These are phyloP conservation scores for Tarsius wallacei DNA, from an alignment of 2,797 vertebrate species.

Conservation along the genomic window DNA sequence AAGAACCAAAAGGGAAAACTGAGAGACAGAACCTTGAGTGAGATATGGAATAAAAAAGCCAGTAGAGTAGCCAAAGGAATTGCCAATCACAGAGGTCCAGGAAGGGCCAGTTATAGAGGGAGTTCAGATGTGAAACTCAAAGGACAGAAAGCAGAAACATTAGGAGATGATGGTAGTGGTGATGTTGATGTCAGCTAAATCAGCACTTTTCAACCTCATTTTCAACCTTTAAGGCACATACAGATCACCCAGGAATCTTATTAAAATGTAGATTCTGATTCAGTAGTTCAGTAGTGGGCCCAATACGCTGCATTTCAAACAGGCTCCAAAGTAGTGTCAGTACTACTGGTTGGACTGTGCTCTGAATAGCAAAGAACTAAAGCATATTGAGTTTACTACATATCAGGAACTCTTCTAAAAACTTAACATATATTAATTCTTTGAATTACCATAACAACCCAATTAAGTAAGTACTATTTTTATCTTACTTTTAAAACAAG, in stretches of 20 bases:
- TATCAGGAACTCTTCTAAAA: conserved; percentile 31
- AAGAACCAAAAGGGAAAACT: background rate
- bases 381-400: background rate
- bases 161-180: background rate
- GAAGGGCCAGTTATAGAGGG: background rate
- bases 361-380: conserved; percentile 29
- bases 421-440: conserved; percentile 13
- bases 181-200: conserved; percentile 18
- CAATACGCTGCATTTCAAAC: too few species aligned
- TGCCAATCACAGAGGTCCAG: background rate
- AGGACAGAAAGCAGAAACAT: background rate
- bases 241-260: background rate
- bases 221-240: background rate
- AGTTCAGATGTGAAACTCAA: background rate
- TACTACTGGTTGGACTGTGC: background rate
- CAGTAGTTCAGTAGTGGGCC: background rate
- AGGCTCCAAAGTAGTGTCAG: background rate
- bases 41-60: background rate
- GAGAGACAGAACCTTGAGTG: background rate
- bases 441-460: background rate
- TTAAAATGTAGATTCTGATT: background rate
- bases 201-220: background rate
- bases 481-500: conserved; percentile 38
- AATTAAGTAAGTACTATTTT: conserved; percentile 20
- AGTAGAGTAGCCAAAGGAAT: background rate